Evolutionary conservation across 2,113 vertebrate species (phyloP), one percentile per base, ranked within the genome.

Genomic region (Calidris pugnax): DNA sequence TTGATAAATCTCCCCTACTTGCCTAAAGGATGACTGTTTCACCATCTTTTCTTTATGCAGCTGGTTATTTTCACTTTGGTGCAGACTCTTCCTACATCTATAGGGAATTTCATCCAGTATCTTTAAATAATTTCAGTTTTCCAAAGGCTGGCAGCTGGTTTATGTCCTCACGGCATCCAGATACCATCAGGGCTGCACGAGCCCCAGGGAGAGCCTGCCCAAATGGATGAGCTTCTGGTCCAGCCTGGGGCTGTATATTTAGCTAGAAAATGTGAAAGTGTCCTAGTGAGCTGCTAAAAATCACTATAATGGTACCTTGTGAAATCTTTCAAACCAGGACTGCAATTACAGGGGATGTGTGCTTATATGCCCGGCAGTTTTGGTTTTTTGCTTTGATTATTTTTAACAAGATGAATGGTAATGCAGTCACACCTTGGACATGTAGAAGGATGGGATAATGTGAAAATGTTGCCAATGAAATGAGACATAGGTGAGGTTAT

Each of bases 161-260:
- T 19, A 2, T 1, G 3, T 60, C 57, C 55, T n/a, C 7, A 1
- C 12, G 74, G 64, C 45, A 22, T 20, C 30, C 41, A 33, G 11
- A 1, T 8, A 0, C 24, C 13, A 3, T 1, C 60, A 66, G 60
- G 69, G 50, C 5, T n/a, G 9, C 2, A 3, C 5, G 33, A 35
- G 21, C n/a, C 35, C 35, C 47, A 14, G 90, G 57, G 39, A 63
- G 15, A 55, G 45, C 50, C 74, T 51, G 43, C 32, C 50, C 4
- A 3, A 27, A 3, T 0, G 0, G 28, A 16, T 59, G 41, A 55
- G 57, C 22, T 41, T 32, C 17, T n/a, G 76, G 47, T 63, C 18
- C 64, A n/a, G 55, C 68, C 66, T 37, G 59, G 20, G 55, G 30
- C 89, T 73, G 19, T 6, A 9, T 3, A 1, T 6, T 64, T 12